Evolutionary conservation across 2,888 invertebrate genomes (phyloP), one percentile per base, ranked within the genome.

Genomic region (Philonicus albiceps): DNA sequence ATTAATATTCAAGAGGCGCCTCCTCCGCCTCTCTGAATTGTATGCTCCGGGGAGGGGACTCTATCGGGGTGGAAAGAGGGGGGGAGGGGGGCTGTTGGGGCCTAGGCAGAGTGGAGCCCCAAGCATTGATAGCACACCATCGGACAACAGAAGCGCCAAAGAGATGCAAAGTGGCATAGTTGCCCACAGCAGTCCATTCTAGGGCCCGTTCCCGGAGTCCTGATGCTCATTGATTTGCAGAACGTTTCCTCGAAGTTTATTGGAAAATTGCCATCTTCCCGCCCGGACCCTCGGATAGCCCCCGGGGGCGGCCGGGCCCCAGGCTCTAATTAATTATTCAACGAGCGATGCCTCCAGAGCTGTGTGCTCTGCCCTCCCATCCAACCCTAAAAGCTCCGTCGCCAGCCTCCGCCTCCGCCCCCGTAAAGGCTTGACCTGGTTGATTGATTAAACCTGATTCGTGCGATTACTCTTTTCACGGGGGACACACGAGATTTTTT

Each of bases 1-100:
- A 85, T 85, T 85, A 85, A 74, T 85, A 85, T 85, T 85, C 74
- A 74, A 74, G 31, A 85, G 73, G 85, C 49, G 49, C 73, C 43
- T 75, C 49, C 19, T 22, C 34, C 53, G 19, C 40, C 7, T 27
- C n/a, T 22, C 19, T 64, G 64, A 72, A 34, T 53, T 81, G 40
- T 84, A 3, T 40, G 11, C 37, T 19, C 19, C 16, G 22, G 55
- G 6, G 7, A n/a, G 1, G 11, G 40, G 53, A n/a, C 27, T 22
- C 22, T 2, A 2, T 22, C 11, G 19, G 64, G 64, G 64, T n/a
- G 53, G 31, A 3, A 31, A 3, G 31, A 3, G 31, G 31, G 31
- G 31, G 3, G 3, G 8, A 1, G 22, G 55, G 8, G 27, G 31
- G 19, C 40, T 13, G 53, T n/a, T n/a, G n/a, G 31, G 6, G 22